A percentile compares a stretch with the other conserved stretches of the same genome.
Conservation (phyloP, 2,797 vertebrate genomes). For the Thalassophryne amazonica region DNA sequence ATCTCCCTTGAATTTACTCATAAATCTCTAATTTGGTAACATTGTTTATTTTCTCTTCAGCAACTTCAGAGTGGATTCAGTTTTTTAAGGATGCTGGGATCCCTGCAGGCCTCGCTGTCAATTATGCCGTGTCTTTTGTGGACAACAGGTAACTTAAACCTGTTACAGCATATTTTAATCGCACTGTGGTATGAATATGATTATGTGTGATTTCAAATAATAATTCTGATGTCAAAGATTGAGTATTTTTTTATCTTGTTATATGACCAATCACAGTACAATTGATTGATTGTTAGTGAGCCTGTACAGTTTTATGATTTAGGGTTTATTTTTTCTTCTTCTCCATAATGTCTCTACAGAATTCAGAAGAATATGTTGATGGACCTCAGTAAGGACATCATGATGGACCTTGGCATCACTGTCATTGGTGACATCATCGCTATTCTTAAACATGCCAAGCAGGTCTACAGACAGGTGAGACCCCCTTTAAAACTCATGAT, state of each 20-base stretch:
- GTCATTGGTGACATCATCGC: conserved; percentile 93
- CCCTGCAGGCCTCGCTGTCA: conserved; percentile 89
- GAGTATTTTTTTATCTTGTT: too few relatives aligned
- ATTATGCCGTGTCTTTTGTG: conserved; percentile 90
- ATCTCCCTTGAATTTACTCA: too few relatives aligned
- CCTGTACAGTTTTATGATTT: too few relatives aligned
- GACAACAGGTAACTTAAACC: conserved; percentile 86
- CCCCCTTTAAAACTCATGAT: background rate
- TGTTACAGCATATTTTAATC: background rate
- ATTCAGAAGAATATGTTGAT: conserved; percentile 95
- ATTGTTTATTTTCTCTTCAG: conserved; percentile 58
- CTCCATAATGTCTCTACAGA: conserved; percentile 54
- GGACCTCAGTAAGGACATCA: conserved; percentile 95
- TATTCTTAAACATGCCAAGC: conserved; percentile 93
- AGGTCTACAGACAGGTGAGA: conserved; percentile 89
- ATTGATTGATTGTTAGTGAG: too few relatives aligned
- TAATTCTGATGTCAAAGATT: too few relatives aligned
- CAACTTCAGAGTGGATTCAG: conserved; percentile 94
- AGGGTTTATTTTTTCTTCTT: conserved; percentile 6
- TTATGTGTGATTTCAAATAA: background rate
- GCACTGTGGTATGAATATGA: background rate
- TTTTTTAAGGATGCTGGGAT: conserved; percentile 96
- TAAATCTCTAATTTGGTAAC: background rate
- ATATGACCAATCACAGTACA: too few relatives aligned
- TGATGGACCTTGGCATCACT: conserved; percentile 92